phyloP scores from a whole-genome alignment of 2,113 vertebrate genomes.

The Peromyscus maniculatus region DNA sequence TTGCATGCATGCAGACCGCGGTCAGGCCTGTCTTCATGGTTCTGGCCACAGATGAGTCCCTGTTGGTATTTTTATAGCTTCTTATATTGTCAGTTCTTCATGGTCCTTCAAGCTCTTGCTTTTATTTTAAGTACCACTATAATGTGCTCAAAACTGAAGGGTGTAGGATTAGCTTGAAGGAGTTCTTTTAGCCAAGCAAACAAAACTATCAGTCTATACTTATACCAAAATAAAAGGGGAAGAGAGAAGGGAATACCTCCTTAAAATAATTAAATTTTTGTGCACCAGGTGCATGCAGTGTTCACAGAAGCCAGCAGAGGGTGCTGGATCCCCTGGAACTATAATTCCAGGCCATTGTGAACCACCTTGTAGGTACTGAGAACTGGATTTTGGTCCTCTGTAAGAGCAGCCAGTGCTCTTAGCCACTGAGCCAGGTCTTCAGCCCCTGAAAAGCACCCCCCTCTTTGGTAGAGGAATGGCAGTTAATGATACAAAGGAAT shows the following conservation, averaged over 20 bases:
- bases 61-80: neutral
- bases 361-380: neutral
- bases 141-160: neutral
- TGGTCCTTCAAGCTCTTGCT: neutral
- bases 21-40: neutral
- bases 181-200: neutral
- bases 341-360: neutral
- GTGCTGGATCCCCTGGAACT: neutral
- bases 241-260: neutral
- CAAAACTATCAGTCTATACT: neutral
- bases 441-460: neutral
- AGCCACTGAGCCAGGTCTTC: neutral
- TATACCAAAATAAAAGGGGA: slow-evolving; percentile 26
- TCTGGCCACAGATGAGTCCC: neutral
- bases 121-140: slow-evolving; percentile 29
- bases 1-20: neutral
- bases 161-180: neutral
- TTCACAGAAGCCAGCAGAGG: neutral
- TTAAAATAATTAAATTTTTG: neutral
- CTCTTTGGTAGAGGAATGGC: neutral
- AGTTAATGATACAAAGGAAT: neutral
- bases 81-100: neutral
- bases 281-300: neutral
- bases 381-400: neutral
- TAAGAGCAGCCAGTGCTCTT: neutral